Evolutionary conservation across 2,888 invertebrate species (phyloP), one percentile per base, ranked within the genome.

Genomic region (Drosophila dives): DNA sequence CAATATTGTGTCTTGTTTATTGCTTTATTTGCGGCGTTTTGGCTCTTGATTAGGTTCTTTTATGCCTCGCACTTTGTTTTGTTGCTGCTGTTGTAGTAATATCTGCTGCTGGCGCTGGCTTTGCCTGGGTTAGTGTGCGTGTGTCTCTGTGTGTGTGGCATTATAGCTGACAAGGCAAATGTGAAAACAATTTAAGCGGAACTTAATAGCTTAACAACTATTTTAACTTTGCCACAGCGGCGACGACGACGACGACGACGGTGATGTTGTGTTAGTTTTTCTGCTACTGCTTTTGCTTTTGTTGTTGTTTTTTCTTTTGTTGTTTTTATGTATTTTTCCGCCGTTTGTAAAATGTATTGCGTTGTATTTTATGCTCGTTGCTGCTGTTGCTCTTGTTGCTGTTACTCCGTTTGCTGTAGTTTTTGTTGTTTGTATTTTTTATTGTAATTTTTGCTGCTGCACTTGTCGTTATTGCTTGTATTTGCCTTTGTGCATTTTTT

Each of bases 21-120:
- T 90, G 77, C 86, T 85, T 86, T 90, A 88, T 90, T 86, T 86
- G 89, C 81, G 81, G 89, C 81, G 72, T 86, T 89, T 85, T 88
- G 78, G 79, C 81, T 90, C 86, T 86, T 86, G 86, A 86, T 86
- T 86, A 88, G 89, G 88, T 88, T 86, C 86, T 79, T 88, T 88
- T 88, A 79, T 88, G 77, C 70, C 83, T 76, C 86, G 76, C 72
- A 72, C 75, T 83, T 83, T 80, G 66, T 65, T 73, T 76, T 76
- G 62, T 53, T 71, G 64, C 66, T 71, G 64, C 63, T 38, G 42
- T 51, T 66, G 71, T 45, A 36, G 54, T 55, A 54, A 45, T 53
- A 60, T 62, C 67, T 69, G 67, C 66, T 55, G 70, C 73, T 77
- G 69, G 65, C 66, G 72, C 74, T 75, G 49, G 29, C 48, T 67